Base-by-base conservation (phyloP, 2,797 vertebrate genomes). In the Ctenosaura bakeri region DNA sequence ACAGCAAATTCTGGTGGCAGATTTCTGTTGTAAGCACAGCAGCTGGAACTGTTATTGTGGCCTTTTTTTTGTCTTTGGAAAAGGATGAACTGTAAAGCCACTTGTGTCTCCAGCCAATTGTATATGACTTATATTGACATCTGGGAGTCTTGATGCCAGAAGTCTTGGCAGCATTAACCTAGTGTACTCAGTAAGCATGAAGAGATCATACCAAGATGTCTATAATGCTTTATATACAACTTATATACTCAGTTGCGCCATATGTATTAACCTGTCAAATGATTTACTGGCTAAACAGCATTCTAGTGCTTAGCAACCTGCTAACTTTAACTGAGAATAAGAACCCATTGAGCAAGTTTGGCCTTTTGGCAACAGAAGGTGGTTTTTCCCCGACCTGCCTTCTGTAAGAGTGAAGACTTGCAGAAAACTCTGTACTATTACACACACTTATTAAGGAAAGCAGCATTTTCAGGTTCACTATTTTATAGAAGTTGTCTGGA, bases 401-500 rank as follows among this genome's bases (percentile, higher is more conserved):
- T 97, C 96, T 90, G 94, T 90, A 96, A 66, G 95, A 94, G 92
- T 93, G 94, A 93, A 93, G 90, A 95, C 90, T 96, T 96, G 76
- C 90, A 95, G 84, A 82, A 95, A 94, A 96, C 93, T 95, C 95
- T 92, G 85, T 93, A 90, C 92, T 94, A 59, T 94, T 94, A 86
- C 66, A 83, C 93, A 89, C 93, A 93, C 92, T 92, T 88, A 90
- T 92, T 92, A 92, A 93, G 95, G 94, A 96, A 94, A 91, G 93
- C 95, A 91, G 93, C 94, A 85, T 95, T 93, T 94, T 97, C 94
- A 92, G 95, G 95, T 96, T 97, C 94, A 95, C 95, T 97, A 92
- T 98, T 98, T 97, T 97, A 95, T 97, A 97, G 96, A 91, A 92
- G 95, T 97, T 97, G 96, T 97, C 95, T 97, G 96, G 94, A 97